Evolutionary conservation across 53 echinoderm and acorn worm species (phyloP).

Genomic region (Mesocentrotus franciscanus): DNA sequence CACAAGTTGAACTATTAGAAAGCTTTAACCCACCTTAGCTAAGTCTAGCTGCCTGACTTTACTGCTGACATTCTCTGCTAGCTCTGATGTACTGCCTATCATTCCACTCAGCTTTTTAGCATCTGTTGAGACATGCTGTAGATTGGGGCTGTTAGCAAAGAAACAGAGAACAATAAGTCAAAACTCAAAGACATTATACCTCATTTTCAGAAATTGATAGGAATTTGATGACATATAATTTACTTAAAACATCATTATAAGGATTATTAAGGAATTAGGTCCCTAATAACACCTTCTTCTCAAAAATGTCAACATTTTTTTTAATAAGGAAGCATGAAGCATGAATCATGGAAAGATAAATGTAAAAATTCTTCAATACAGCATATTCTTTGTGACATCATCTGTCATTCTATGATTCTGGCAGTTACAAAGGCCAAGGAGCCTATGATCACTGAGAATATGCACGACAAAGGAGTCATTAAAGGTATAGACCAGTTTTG

Average conservation of each 20-base stretch:
- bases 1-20: not conserved
- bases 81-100: slow-evolving; percentile 93
- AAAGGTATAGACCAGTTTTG: too few species aligned
- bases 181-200: not conserved
- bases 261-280: too few species aligned
- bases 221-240: not conserved
- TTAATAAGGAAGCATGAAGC: too few species aligned
- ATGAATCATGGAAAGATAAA: too few species aligned
- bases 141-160: slow-evolving; percentile 75
- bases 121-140: slow-evolving; percentile 87
- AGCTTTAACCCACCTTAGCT: slow-evolving; percentile 80
- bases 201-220: not conserved
- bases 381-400: too few species aligned
- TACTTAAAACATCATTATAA: not conserved
- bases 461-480: too few species aligned
- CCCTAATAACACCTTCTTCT: too few species aligned
- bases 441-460: too few species aligned
- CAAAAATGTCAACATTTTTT: not conserved
- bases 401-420: too few species aligned
- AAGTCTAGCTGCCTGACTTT: slow-evolving; percentile 96
- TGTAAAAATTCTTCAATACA: too few species aligned
- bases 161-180: not conserved
- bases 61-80: slow-evolving; percentile 95
- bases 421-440: too few species aligned
- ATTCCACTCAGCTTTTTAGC: slow-evolving; percentile 93